These are phyloP conservation scores for Myopa testacea DNA, from an alignment of 2,888 invertebrate genomes.

Conservation along the genomic window DNA sequence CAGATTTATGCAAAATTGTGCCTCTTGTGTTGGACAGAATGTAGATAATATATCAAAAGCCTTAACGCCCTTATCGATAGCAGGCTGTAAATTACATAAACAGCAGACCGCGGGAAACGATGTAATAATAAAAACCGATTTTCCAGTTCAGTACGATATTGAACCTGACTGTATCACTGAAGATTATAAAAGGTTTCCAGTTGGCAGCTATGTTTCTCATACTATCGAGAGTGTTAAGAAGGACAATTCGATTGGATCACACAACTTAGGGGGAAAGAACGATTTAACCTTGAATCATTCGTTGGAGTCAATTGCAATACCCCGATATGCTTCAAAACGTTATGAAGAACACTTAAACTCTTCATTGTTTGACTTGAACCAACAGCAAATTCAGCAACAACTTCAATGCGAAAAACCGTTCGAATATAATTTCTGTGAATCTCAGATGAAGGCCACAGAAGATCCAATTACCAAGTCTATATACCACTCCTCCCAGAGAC, in stretches of 20 bases:
- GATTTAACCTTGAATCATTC: conserved; percentile 21
- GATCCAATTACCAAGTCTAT: conserved; percentile 56
- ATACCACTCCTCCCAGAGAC: conserved; percentile 48
- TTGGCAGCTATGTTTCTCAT: not conserved
- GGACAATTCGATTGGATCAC: not conserved
- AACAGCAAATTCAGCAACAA: not conserved
- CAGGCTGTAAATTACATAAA: not conserved
- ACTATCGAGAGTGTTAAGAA: conserved; percentile 30
- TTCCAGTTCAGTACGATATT: not conserved
- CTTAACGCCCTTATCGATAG: not conserved
- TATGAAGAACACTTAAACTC: not conserved
- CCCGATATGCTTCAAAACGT: conserved; percentile 7
- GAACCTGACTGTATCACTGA: not conserved
- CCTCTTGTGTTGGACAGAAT: no score
- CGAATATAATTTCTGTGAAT: not conserved
- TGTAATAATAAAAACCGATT: not conserved
- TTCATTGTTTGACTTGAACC: not conserved
- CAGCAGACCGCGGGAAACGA: not conserved
- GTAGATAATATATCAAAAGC: no score
- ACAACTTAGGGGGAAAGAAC: not conserved
- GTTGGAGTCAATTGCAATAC: conserved; percentile 31
- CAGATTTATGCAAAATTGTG: no score
- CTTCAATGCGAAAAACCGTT: not conserved
- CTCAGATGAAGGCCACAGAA: conserved; percentile 44
- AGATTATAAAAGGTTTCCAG: not conserved